Evolutionary conservation across 2,888 invertebrate species (phyloP).

Genomic region (Diachrysia chrysitis): DNA sequence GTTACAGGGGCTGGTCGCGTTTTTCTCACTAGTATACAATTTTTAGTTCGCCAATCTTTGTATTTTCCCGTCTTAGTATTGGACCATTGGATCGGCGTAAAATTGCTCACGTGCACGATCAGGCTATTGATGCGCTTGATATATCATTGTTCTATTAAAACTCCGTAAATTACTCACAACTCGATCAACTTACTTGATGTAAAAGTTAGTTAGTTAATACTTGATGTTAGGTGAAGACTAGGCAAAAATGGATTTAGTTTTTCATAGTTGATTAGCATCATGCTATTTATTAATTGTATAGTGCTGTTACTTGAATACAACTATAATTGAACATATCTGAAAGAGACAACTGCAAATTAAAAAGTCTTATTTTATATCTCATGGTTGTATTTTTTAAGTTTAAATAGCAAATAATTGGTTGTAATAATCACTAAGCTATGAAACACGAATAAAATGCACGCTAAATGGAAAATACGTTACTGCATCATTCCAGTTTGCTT

Average conservation of each 20-base stretch:
- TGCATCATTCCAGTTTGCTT: neutral
- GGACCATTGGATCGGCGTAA: conserved; percentile 8
- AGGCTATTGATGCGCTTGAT: conserved; percentile 61
- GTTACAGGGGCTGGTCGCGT: too few relatives aligned
- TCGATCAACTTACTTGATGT: conserved; percentile 21
- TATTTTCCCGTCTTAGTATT: neutral
- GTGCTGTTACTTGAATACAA: too few relatives aligned
- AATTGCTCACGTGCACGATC: conserved; percentile 44
- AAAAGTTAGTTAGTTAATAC: neutral
- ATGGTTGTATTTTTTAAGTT: too few relatives aligned
- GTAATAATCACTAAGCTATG: too few relatives aligned
- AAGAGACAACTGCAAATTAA: too few relatives aligned
- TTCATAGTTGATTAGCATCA: neutral
- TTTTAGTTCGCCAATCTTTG: neutral
- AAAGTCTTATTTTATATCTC: too few relatives aligned
- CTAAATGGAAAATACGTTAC: neutral
- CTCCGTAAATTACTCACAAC: conserved; percentile 63
- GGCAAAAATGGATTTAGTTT: neutral
- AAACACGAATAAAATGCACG: too few relatives aligned
- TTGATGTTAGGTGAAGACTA: neutral
- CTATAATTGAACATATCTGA: too few relatives aligned
- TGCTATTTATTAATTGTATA: too few relatives aligned
- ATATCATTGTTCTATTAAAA: conserved; percentile 73
- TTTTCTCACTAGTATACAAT: neutral
- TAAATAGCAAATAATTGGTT: too few relatives aligned